Evolutionary conservation across 2,113 vertebrate genomes (phyloP), one percentile per base, ranked within the genome.

Genomic region (Abramis brama): DNA sequence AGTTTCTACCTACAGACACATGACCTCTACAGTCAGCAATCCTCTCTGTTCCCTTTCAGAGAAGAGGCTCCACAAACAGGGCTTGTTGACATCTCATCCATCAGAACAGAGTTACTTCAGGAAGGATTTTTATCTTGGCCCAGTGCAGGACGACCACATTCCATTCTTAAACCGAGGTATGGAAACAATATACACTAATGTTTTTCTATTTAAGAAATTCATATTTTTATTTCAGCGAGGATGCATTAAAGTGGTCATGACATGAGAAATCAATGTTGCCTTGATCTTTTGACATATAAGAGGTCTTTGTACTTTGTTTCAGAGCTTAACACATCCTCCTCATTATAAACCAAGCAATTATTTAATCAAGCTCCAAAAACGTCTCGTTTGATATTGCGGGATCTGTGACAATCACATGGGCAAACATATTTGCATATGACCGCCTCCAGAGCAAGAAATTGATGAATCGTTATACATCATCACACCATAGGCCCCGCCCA

Each of bases 111-210:
- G 91, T 6, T 97, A 98, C 89, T 98, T 98, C 89, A 95, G 94
- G 83, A 95, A 95, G 0, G 93, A 96, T 17, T 90, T 96, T 2
- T 94, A 96, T 70, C 93, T 95, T 0, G 94, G 96, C 7, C 93
- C 95, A 0, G 97, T 97, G 2, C 96, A 97, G 85, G 97, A 98
- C 0, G 97, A 98, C 86, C 97, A 98, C 74, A 74, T 97, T 57
- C 97, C 97, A 17, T 98, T 98, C 91, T 94, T 98, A 30, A 94
- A 93, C 68, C 91, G 88, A 93, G 97, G 97, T 96, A 83, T 81
- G 88, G 68, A 25, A 39, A 15, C 64, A 21, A 2, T 7, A 21
- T 9, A 10, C 66, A 70, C 66, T 36, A 10, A 17, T 70, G 7
- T 68, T 5, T 13, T 50, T 15, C 0, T 15, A 1, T 43, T 43